A percentile compares a stretch with the other conserved stretches of the same genome.
These are phyloP conservation scores for Aphelenchoides fujianensis DNA, from an alignment of 1,140 invertebrate genomes.

Conservation along the genomic window DNA sequence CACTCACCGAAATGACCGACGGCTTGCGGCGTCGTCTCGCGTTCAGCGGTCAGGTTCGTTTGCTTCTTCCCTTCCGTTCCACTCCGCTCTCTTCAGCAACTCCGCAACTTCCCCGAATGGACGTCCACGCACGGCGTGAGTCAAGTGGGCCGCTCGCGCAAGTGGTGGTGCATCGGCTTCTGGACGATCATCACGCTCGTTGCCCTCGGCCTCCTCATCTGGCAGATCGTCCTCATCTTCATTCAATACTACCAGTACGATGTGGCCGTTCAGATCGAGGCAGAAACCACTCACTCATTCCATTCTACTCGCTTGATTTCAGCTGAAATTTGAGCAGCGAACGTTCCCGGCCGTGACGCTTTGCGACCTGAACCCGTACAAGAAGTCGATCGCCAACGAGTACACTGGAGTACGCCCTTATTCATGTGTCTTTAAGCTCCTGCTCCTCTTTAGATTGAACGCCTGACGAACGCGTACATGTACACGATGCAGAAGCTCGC, in stretches of 20 bases:
- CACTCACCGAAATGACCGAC: constrained; percentile 2
- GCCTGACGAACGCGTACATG: constrained; percentile 36
- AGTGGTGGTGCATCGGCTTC: constrained; percentile 38
- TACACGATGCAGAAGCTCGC: constrained; percentile 34
- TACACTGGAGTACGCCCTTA: constrained; percentile 21
- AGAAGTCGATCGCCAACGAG: constrained; percentile 15
- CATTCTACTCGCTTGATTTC: constrained; percentile 20
- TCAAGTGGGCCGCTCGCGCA: constrained; percentile 35
- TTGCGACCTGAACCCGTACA: constrained; percentile 41
- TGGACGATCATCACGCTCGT: constrained; percentile 45
- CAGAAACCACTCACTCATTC: constrained; percentile 4
- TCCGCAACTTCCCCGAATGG: constrained; percentile 27
- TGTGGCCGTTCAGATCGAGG: constrained; percentile 37
- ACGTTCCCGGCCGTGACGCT: constrained; percentile 44
- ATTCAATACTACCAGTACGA: constrained; percentile 45
- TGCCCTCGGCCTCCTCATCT: constrained; percentile 34
- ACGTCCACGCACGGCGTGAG: constrained; percentile 33
- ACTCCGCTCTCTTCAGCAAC: too few relatives aligned
- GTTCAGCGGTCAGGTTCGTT: constrained; percentile 1
- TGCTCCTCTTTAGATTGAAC: constrained; percentile 26
- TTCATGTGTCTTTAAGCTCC: constrained; percentile 20
- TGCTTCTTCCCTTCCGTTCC: not conserved
- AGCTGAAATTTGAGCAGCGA: constrained; percentile 45
- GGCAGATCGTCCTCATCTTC: constrained; percentile 39
- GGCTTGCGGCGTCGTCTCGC: not conserved